Evolutionary conservation across 2,113 vertebrate genomes (phyloP), one percentile per base, ranked within the genome.

Genomic region (Sardina pilchardus): DNA sequence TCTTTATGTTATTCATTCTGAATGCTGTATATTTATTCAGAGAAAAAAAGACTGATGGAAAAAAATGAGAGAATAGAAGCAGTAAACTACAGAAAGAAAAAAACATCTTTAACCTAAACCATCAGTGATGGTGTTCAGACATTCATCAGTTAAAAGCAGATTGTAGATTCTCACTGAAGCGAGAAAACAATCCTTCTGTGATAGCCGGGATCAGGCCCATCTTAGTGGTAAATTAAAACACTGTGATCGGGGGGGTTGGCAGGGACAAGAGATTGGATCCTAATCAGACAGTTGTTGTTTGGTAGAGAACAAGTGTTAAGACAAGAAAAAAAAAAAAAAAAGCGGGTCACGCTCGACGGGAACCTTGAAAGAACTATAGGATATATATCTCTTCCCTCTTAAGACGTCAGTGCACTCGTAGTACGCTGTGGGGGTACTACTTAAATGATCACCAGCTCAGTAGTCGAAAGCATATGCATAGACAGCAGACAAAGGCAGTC

Each of bases 141-240:
- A 59, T 59, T 19, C 53, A 59, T 24, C 21, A 59, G 19, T 59
- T 59, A 59, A 59, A 59, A 87, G 87, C 42, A 86, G 88, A 93
- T 90, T 92, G 91, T 90, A 84, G 80, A 67, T 44, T 90, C 81
- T 91, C 53, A 24, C 83, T 93, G 44, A 84, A 90, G 81, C 83
- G 88, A 82, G 67, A 89, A 90, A 86, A 81, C 87, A 84, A 86
- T 90, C 84, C 86, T 85, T 90, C 92, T 75, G 82, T 81, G 89
- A 53, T 86, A 87, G 89, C 85, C 26, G 83, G 89, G 93, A 93
- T 93, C 92, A 92, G 90, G 83, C 88, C 87, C 63, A 59, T 59
- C 53, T 59, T 59, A 59, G 53, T 59, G 19, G 19, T 24, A 59
- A 59, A 59, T 21, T 53, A 59, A 59, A 24, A 21, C 1, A 56